Evolutionary conservation across 2,888 invertebrate species (phyloP), one percentile per base, ranked within the genome.

Genomic region (Encarsia formosa): DNA sequence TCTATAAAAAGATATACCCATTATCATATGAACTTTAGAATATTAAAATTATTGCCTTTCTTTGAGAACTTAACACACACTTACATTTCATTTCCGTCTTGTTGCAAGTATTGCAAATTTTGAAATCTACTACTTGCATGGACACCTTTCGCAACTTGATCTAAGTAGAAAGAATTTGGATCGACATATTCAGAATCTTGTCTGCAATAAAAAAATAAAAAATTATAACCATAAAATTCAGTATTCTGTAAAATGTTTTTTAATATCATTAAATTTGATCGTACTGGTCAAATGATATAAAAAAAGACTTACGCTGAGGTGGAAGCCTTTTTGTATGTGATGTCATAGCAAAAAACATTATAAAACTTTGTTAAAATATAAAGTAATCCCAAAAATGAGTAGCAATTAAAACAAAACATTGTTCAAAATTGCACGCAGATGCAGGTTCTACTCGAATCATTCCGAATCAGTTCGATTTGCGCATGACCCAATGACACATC

Each of bases 151-250:
- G n/a, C n/a, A n/a, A n/a, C n/a, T n/a, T 59, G 60, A 26, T 62
- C 55, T 43, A 62, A 68, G 54, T 54, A 62, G 35, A 66, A 55
- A 2, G 66, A 66, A 58, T 64, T 58, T 29, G 68, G 68, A 59
- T 68, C 61, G 31, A 68, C 40, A 6, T 58, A 37, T 9, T 60
- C 39, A 13, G 56, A 44, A 29, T 54, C 26, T 31, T 47, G 23
- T 20, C 61, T 61, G 31, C 18, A 43, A 13, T n/a, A 15, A 44
- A 45, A 47, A 19, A 24, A 46, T 15, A 20, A 20, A 5, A 31
- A 44, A 31, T 37, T 18, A 3, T 23, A 26, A 26, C 5, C 32
- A 19, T 20, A 15, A 32, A 13, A 18, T 20, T 20, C 32, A 43
- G 18, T 11, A 22, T 16, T 24, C 4, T 18, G 19, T 19, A 18